phyloP scores from a whole-genome alignment of 2,797 vertebrate genomes.

The Hirundo rustica region DNA sequence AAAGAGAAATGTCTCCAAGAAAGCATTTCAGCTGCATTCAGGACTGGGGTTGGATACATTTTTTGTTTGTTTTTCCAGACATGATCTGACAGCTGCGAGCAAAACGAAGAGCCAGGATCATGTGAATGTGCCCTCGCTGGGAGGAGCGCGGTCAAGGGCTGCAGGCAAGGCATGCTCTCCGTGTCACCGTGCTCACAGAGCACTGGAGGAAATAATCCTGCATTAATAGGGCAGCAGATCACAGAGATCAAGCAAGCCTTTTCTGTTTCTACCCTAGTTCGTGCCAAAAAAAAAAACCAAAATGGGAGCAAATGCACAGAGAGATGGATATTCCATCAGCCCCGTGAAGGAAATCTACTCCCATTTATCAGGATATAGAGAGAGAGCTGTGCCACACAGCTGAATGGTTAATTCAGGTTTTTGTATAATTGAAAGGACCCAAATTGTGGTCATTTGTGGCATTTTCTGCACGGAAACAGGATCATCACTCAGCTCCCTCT shows the following conservation, averaged over 20 bases:
- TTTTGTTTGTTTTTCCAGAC: conserved; percentile 40
- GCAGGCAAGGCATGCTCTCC: conserved; percentile 39
- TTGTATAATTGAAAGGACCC: not conserved
- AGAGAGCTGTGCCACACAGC: not conserved
- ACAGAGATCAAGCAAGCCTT: conserved; percentile 2
- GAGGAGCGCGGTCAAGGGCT: not conserved
- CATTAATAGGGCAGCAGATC: conserved; percentile 47
- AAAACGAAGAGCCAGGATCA: conserved; percentile 22
- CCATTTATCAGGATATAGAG: not conserved
- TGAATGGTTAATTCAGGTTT: not conserved
- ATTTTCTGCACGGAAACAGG: not conserved
- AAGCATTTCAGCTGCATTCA: conserved; percentile 38
- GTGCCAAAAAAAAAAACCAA: not conserved
- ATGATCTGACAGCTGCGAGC: conserved; percentile 39
- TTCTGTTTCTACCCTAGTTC: not conserved
- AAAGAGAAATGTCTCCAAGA: conserved; percentile 45
- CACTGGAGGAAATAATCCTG: conserved; percentile 44
- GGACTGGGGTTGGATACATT: not conserved
- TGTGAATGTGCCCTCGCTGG: not conserved
- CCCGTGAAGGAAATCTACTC: not conserved
- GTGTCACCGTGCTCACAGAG: not conserved
- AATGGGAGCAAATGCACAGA: not conserved
- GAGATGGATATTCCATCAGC: not conserved
- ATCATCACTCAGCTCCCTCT: not conserved
- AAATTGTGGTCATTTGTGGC: not conserved